Evolutionary conservation across 2,113 vertebrate species (phyloP).

Genomic region (Poecile atricapillus): DNA sequence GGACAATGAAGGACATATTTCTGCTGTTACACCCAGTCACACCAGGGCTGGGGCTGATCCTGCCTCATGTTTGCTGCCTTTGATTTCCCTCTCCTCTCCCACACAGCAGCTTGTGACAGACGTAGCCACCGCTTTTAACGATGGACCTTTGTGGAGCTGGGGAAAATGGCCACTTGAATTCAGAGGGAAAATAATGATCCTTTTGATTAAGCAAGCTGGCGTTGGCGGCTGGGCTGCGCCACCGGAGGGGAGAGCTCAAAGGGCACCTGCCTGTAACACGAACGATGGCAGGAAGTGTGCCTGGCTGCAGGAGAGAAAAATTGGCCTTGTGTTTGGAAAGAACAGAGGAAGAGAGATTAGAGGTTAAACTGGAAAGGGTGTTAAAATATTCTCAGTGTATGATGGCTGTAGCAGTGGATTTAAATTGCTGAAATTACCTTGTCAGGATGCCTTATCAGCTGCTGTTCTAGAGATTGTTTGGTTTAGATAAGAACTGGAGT

Average conservation of each 20-base stretch:
- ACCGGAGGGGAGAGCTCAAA: background rate
- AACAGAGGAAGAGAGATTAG: conserved; percentile 29
- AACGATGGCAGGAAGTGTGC: background rate
- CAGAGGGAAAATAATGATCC: background rate
- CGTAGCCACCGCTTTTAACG: background rate
- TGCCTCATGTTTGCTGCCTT: background rate
- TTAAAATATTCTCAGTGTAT: background rate
- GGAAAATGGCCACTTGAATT: background rate
- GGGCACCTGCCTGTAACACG: background rate
- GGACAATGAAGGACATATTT: background rate
- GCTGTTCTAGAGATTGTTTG: conserved; percentile 77
- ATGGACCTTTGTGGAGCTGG: background rate
- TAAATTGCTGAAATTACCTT: conserved; percentile 72
- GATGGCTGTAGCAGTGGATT: conserved; percentile 50
- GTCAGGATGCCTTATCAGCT: conserved; percentile 72
- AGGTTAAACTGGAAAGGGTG: conserved; percentile 45
- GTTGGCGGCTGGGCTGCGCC: background rate
- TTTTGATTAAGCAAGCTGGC: background rate
- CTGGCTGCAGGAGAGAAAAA: background rate
- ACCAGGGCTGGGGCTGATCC: background rate
- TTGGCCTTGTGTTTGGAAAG: background rate
- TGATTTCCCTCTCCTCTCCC: background rate
- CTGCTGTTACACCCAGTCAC: background rate
- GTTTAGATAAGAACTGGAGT: conserved; percentile 73
- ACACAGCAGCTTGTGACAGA: background rate